Conservation (phyloP, 2,888 invertebrate species). For the Noctua fimbriata region DNA sequence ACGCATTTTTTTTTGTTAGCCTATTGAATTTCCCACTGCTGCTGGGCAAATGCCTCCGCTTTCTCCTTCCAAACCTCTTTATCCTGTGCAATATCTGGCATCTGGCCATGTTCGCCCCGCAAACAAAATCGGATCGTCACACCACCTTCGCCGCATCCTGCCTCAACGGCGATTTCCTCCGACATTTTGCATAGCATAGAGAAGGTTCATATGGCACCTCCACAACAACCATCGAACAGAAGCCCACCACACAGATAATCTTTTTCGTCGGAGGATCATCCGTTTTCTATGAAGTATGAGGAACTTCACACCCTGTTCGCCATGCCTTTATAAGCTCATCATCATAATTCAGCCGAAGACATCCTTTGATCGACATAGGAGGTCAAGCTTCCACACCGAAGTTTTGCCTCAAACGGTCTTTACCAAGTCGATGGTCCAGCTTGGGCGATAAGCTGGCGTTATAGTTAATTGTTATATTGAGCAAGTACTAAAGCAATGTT, state of each 20-base stretch:
- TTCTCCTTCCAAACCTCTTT: no score
- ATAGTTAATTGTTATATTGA: not conserved
- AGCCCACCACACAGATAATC: not conserved
- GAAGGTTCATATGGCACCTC: not conserved
- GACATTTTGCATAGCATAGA: not conserved
- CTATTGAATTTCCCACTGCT: no score
- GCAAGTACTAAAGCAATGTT: not conserved
- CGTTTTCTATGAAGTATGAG: not conserved
- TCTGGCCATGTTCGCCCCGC: no score
- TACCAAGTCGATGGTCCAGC: not conserved
- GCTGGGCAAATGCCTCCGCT: no score
- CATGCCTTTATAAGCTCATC: not conserved
- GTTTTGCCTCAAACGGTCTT: not conserved
- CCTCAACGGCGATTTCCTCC: no score
- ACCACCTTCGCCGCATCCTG: no score
- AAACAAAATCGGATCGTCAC: no score
- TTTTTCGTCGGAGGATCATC: not conserved
- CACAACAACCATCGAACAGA: not conserved
- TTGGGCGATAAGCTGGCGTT: not conserved
- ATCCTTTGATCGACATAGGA: not conserved
- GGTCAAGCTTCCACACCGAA: not conserved
- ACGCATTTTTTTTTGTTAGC: no score
- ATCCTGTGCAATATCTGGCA: no score
- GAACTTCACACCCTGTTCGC: not conserved
- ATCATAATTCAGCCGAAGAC: not conserved